Evolutionary conservation across 2,888 invertebrate species (phyloP), one percentile per base, ranked within the genome.

Genomic region (Platycheirus albimanus): DNA sequence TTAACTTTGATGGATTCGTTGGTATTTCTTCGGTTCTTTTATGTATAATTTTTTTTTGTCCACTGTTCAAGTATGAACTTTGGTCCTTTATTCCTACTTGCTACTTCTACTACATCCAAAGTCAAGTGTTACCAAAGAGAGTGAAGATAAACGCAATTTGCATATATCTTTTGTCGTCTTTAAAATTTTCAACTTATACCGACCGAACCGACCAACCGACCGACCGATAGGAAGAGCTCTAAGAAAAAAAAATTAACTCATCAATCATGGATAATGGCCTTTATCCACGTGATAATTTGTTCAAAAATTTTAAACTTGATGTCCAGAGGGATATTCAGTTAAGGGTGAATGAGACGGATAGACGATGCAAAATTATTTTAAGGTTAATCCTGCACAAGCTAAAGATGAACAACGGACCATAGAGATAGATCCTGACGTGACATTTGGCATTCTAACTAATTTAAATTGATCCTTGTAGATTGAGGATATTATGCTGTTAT

Each of bases 1-100:
- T 81, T 77, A 72, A 77, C 77, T 66, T 71, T 81, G 81, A 81
- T 81, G 77, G 81, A 81, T 81, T 81, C 71, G 71, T 49, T 71
- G 80, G 71, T n/a, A n/a, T n/a, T n/a, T 61, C 47, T 58, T 52
- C 19, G 15, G 11, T 3, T 3, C 11, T 47, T 13, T 1, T 54
- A 2, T 56, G 30, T 52, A 13, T 36, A 7, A 28, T 58, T 64
- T 28, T 28, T 15, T 61, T 56, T 28, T 45, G 30, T 43, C 13
- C 36, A 24, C 20, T 20, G 11, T 17, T 49, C 36, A 30, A 24
- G 28, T 30, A n/a, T n/a, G n/a, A n/a, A 56, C 38, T 49, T 43
- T 11, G 41, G 41, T 63, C 45, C 30, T 49, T 41, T 41, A 36
- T 52, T 8, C n/a, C 28, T 63, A 33, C 8, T 36, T 1, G 17